Percentiles rank a stretch among this genome's conserved stretches.
Conservation (phyloP, 1,140 invertebrate species). For the Bombus difficillimus region DNA sequence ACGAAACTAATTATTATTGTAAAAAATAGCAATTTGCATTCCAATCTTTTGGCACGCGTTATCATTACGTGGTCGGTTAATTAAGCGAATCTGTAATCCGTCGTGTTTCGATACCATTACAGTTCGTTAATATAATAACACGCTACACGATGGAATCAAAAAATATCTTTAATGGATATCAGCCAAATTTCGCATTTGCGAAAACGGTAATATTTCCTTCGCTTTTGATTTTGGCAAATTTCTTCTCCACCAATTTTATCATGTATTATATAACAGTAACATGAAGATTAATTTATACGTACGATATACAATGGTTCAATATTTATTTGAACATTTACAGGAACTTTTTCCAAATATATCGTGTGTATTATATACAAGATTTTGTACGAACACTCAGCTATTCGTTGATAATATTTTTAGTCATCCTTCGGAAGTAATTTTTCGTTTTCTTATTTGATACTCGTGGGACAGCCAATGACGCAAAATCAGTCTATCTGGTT, state of each 20-base stretch:
- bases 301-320: no score
- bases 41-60: background rate
- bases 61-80: constrained; percentile 10
- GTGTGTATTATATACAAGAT: no score
- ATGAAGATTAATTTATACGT: no score
- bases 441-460: background rate
- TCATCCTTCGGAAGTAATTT: background rate
- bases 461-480: background rate
- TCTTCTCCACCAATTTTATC: no score
- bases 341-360: no score
- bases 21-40: background rate
- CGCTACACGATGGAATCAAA: background rate
- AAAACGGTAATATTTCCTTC: no score
- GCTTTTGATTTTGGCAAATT: no score
- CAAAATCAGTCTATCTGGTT: background rate
- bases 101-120: constrained; percentile 8
- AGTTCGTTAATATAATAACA: constrained; percentile 15
- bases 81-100: constrained; percentile 19
- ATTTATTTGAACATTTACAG: no score
- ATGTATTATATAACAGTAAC: no score
- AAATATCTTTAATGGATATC: background rate
- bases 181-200: no score
- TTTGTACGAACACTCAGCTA: no score
- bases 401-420: background rate
- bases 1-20: constrained; percentile 1